Evolutionary conservation across 2,113 vertebrate genomes (phyloP).

Genomic region (Cranoglanis bouderius): DNA sequence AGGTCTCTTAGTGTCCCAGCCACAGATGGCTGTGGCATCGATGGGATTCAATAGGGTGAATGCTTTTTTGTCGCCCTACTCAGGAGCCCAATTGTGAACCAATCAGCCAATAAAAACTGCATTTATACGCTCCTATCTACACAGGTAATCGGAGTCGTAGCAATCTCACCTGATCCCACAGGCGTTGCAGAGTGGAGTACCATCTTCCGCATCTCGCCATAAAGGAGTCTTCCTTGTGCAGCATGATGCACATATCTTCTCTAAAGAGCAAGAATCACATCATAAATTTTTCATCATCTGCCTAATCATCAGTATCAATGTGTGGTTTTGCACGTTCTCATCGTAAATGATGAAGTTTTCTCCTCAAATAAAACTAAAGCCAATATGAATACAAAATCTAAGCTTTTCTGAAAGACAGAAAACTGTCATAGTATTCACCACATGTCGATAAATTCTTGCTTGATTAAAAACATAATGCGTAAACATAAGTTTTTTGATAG

Average conservation of each 20-base stretch:
- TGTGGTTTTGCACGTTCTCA: background rate
- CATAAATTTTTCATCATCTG: background rate
- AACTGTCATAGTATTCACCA: background rate
- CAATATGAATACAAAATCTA: background rate
- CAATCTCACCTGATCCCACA: constrained; percentile 85
- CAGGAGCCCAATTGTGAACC: background rate
- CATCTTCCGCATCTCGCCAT: constrained; percentile 89
- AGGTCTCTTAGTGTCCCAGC: background rate
- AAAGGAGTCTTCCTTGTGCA: constrained; percentile 84
- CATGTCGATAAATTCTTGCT: background rate
- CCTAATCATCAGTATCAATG: background rate
- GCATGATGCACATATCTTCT: constrained; percentile 84
- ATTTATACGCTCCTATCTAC: background rate
- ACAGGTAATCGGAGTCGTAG: background rate
- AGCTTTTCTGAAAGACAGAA: background rate
- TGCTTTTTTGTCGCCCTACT: background rate
- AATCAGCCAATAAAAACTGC: background rate
- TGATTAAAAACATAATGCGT: background rate
- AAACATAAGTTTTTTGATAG: background rate
- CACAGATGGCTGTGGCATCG: background rate
- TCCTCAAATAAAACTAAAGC: background rate
- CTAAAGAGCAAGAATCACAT: constrained; percentile 58
- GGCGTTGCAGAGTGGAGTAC: constrained; percentile 88
- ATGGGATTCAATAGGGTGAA: background rate
- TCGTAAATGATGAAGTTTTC: background rate